Evolutionary conservation across 2,113 vertebrate species (phyloP).

Genomic region (Prolemur simus): DNA sequence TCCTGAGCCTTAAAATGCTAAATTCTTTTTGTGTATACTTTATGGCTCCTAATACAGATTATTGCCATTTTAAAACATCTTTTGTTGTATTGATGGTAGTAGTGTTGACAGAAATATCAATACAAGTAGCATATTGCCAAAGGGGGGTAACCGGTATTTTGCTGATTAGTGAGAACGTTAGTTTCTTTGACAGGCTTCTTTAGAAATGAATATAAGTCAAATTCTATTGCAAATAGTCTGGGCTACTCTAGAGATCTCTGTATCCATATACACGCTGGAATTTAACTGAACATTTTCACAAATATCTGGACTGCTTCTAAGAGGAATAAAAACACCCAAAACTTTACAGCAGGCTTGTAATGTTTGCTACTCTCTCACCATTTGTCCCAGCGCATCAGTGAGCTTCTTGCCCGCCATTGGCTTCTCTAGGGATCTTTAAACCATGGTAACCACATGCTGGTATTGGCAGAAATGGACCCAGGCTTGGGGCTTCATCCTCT

Average conservation of each 20-base stretch:
- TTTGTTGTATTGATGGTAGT: not conserved
- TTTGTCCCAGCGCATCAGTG: not conserved
- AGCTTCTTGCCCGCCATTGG: not conserved
- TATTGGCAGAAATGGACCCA: not conserved
- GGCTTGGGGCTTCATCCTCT: not conserved
- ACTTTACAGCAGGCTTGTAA: too few species aligned
- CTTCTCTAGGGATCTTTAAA: not conserved
- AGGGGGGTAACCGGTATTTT: not conserved
- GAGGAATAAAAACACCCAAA: not conserved
- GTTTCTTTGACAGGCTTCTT: not conserved
- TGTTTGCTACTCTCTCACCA: not conserved
- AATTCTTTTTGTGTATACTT: not conserved
- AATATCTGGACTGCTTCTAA: not conserved
- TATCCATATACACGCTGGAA: not conserved
- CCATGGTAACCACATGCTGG: not conserved
- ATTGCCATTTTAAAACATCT: slow-evolving; percentile 40
- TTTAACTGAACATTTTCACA: not conserved
- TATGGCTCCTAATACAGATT: not conserved
- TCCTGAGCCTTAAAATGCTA: not conserved
- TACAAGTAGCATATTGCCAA: not conserved
- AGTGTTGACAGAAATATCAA: slow-evolving; percentile 30
- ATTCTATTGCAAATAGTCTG: slow-evolving; percentile 14
- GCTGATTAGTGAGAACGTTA: slow-evolving; percentile 15
- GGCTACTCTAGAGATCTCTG: not conserved
- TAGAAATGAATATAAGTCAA: slow-evolving; percentile 25